phyloP scores from a whole-genome alignment of 2,888 invertebrate genomes.

The Chloroclystis v-ata region DNA sequence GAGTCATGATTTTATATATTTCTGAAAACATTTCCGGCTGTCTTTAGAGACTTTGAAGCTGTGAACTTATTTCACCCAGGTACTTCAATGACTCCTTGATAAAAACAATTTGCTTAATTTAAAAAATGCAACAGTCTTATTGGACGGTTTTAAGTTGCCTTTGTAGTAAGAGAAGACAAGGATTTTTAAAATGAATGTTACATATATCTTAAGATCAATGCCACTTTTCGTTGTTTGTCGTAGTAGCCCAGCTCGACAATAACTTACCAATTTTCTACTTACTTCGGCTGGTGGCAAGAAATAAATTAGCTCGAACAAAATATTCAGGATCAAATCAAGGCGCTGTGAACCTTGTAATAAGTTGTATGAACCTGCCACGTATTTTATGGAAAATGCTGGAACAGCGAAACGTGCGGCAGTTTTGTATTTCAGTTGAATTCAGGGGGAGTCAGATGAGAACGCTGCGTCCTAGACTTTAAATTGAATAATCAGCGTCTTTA shows the following conservation, averaged over 20 bases:
- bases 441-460: not conserved
- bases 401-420: not conserved
- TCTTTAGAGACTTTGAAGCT: no score
- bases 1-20: not conserved
- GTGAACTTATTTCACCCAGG: no score
- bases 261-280: no score
- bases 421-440: not conserved
- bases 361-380: slow-evolving; percentile 10
- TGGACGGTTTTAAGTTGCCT: no score
- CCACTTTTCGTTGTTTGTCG: no score
- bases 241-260: no score
- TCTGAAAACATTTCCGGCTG: not conserved
- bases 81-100: no score
- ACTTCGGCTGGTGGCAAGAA: not conserved
- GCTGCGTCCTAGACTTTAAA: not conserved
- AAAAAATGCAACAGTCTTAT: no score
- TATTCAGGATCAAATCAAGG: slow-evolving; percentile 10
- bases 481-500: not conserved
- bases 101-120: no score
- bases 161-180: no score
- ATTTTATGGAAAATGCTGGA: slow-evolving; percentile 8
- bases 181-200: no score
- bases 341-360: slow-evolving; percentile 9
- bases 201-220: no score
- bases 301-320: slow-evolving; percentile 4